Conservation (phyloP, 2,888 invertebrate species). For the Augochlorella aurata region DNA sequence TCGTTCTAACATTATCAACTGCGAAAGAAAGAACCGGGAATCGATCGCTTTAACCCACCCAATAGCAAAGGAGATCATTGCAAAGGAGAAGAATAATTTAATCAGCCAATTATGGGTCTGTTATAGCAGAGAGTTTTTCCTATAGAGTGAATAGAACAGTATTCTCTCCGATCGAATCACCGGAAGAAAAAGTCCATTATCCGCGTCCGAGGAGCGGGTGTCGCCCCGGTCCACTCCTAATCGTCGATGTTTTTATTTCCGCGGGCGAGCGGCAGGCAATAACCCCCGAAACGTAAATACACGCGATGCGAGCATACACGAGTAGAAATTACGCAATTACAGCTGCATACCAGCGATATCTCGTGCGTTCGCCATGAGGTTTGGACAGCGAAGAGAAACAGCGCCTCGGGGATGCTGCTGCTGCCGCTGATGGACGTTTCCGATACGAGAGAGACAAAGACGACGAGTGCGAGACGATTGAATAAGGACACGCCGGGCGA, state of each 20-base stretch:
- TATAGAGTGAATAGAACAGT: too few species aligned
- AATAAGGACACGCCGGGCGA: slow-evolving; percentile 17
- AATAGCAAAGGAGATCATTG: too few species aligned
- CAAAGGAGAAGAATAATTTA: too few species aligned
- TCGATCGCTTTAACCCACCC: too few species aligned
- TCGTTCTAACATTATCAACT: too few species aligned
- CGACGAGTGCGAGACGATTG: slow-evolving; percentile 37
- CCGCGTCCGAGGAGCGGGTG: neutral
- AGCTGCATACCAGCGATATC: slow-evolving; percentile 69
- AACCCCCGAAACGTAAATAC: slow-evolving; percentile 31
- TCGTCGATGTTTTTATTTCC: slow-evolving; percentile 2
- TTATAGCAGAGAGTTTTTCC: too few species aligned
- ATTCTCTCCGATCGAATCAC: neutral
- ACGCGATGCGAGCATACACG: slow-evolving; percentile 25
- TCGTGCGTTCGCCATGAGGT: slow-evolving; percentile 70
- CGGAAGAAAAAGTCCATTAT: neutral
- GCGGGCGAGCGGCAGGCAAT: neutral
- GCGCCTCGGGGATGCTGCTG: slow-evolving; percentile 78
- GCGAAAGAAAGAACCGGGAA: too few species aligned
- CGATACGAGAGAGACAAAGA: slow-evolving; percentile 72
- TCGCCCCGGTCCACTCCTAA: neutral
- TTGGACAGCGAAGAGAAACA: slow-evolving; percentile 76
- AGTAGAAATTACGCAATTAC: slow-evolving; percentile 64
- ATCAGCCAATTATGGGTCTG: too few species aligned
- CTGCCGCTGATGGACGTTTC: slow-evolving; percentile 80